Conservation (phyloP, 1,140 invertebrate genomes). For the Drosophila trapezifrons region DNA sequence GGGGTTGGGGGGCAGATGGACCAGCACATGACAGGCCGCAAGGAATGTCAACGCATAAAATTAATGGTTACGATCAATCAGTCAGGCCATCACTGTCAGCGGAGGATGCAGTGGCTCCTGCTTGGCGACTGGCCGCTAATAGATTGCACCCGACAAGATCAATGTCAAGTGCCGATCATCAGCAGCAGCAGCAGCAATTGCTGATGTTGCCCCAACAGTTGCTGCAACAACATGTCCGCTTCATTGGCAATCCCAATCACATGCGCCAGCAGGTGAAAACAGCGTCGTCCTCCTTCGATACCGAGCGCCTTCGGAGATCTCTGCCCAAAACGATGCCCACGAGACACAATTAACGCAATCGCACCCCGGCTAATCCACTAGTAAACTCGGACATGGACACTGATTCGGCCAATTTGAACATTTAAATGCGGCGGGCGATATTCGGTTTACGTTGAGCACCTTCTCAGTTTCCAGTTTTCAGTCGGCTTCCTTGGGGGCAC, state of each 20-base stretch:
- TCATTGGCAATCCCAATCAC: conserved; percentile 59
- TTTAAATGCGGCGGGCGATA: conserved; percentile 35
- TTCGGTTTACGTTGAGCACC: conserved; percentile 18
- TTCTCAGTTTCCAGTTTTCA: conserved; percentile 23
- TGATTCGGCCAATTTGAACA: conserved; percentile 54
- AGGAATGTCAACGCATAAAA: conserved; percentile 81
- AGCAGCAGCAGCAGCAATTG: conserved; percentile 32
- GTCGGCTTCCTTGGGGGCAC: conserved; percentile 33
- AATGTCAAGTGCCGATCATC: conserved; percentile 69
- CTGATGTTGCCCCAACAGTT: conserved; percentile 31
- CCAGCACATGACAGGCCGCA: conserved; percentile 57
- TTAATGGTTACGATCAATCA: conserved; percentile 82
- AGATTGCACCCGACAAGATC: conserved; percentile 80
- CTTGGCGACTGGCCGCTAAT: conserved; percentile 63
- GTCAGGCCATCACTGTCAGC: conserved; percentile 79
- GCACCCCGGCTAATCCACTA: conserved; percentile 39
- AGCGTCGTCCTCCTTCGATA: conserved; percentile 29
- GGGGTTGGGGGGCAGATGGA: conserved; percentile 22
- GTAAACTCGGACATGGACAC: conserved; percentile 49
- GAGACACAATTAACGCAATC: conserved; percentile 70
- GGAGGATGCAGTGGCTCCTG: conserved; percentile 34
- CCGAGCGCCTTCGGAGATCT: conserved; percentile 42
- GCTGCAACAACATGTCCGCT: conserved; percentile 41
- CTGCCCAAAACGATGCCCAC: conserved; percentile 40
- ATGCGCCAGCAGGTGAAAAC: conserved; percentile 73